Evolutionary conservation across 2,797 vertebrate species (phyloP), one percentile per base, ranked within the genome.

Genomic region (Crocidura indochinensis): DNA sequence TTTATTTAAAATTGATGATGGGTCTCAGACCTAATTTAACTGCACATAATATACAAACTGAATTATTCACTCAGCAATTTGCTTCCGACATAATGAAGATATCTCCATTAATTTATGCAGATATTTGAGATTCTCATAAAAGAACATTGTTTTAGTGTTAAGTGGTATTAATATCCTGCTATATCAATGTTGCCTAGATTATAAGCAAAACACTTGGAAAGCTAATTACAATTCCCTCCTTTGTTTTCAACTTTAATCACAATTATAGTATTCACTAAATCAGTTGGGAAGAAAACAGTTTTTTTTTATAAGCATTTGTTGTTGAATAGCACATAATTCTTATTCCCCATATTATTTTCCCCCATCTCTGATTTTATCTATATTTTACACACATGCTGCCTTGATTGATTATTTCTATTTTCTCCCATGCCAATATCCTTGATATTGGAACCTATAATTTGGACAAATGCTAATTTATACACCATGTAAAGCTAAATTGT

Each of bases 391-490:
- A 49, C 10, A 14, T 53, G 56, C 4, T 67, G 47, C 22, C 26
- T 67, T 20, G 1, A 38, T 85, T 76, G n/a, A 10, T 49, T 82
- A 83, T 85, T 95, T 31, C 29, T 62, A 60, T 78, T 67, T 53
- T 49, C 68, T 91, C 88, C 84, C 90, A 65, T 87, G 68, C 71
- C 91, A 92, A 76, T 73, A 95, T 84, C 92, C 67, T 87, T 83
- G 84, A 90, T 80, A 94, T 87, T 88, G 60, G 76, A 95, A 82
- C 83, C 90, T 96, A 91, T 95, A 96, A 91, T 96, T 94, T 96
- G 53, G 53, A 91, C 86, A 97, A 94, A 90, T 64, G 68, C 85
- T 92, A 94, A 95, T 92, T 12, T 96, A 56, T 2, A 75, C 9
- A n/a, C 15, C n/a, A 90, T 0, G 29, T 95, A 74, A 19, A 96